Percentiles rank a stretch among this genome's conserved stretches.
These are phyloP conservation scores for Brachyopa scutellaris DNA, from an alignment of 2,888 invertebrate species.

Conservation along the genomic window DNA sequence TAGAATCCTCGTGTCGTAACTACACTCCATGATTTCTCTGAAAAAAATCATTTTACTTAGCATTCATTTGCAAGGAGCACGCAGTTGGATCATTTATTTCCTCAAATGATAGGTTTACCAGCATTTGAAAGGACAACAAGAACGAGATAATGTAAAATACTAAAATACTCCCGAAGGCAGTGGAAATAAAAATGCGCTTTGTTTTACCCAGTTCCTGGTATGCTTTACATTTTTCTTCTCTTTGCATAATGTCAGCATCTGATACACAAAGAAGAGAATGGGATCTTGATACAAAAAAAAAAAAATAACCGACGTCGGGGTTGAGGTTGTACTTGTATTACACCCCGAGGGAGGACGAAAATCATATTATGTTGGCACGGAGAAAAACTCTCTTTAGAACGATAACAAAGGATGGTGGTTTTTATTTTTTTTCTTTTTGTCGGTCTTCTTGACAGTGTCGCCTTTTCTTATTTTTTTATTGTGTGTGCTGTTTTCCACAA, in stretches of 20 bases:
- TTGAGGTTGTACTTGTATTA: conserved; percentile 50
- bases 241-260: conserved; percentile 47
- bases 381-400: conserved; percentile 39
- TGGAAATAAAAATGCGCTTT: conserved; percentile 45
- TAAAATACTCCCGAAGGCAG: conserved; percentile 31
- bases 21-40: no score
- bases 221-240: conserved; percentile 33
- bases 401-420: conserved; percentile 46
- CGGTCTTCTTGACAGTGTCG: conserved; percentile 46
- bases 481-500: conserved; percentile 24
- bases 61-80: no score
- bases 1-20: no score
- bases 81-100: no score
- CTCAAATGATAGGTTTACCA: no score
- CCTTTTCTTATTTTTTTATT: conserved; percentile 33
- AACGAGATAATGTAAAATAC: no score
- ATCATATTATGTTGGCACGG: conserved; percentile 46
- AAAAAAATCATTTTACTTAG: no score
- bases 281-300: conserved; percentile 10
- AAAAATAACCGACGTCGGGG: conserved; percentile 2
- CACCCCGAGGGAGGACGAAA: conserved; percentile 24
- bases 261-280: conserved; percentile 32
- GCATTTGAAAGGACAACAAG: no score
- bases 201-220: conserved; percentile 36
- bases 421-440: conserved; percentile 21